Base-by-base conservation (phyloP, 2,113 vertebrate genomes). In the Seriola aureovittata region DNA sequence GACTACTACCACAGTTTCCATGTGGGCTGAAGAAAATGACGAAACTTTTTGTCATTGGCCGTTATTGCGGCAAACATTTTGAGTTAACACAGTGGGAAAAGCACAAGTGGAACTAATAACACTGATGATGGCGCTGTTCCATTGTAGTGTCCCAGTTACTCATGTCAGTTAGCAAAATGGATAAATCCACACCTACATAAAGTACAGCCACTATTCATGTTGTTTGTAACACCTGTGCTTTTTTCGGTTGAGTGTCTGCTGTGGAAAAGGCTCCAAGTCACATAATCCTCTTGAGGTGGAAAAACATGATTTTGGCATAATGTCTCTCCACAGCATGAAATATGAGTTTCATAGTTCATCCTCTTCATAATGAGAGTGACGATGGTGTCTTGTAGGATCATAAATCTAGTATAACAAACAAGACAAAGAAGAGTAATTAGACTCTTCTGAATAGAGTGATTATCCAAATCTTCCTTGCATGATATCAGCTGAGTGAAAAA, bases 361-460 rank as follows among this genome's bases (percentile, higher is more conserved):
- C 58, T 75, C 12, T 67, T 81, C 8, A 55, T 36, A 62, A 70
- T 52, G 44, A 76, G 19, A 73, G 17, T 48, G 40, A 65, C 34
- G 57, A 10, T 23, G 25, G 52, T 84, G 38, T 50, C 23, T 85
- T 8, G 16, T 34, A 78, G n/a, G 57, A 76, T 63, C 46, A 76
- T 75, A 80, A 75, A 82, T 87, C 52, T n/a, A 36, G 8, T n/a
- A 12, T 4, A 54, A 32, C 40, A 68, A 66, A 59, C 25, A 3
- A 25, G 63, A 73, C 29, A 80, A 86, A 75, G 80, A 82, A 68
- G 58, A 85, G 59, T 64, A 86, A 85, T 75, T 78, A 75, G 54
- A 57, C 70, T 76, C 66, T 54, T 78, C 70, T 81, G 67, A 85
- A 85, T 64, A 55, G 34, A 59, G 4, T 44, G 16, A 40, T 71